Evolutionary conservation across 1,140 invertebrate genomes (phyloP), one percentile per base, ranked within the genome.

Genomic region (Melipona quadrifasciata): DNA sequence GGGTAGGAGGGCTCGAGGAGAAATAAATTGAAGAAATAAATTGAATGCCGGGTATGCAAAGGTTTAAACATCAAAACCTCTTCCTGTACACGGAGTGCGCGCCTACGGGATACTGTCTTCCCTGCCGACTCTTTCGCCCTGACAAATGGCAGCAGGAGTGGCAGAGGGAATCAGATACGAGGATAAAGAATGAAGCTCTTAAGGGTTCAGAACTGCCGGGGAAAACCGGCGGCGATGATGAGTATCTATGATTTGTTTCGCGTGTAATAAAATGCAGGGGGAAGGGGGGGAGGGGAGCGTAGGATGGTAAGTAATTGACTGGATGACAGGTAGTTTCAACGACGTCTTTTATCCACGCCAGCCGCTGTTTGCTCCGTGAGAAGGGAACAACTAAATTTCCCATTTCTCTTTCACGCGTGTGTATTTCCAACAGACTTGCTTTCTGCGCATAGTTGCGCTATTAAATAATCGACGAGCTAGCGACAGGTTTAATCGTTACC

Each of bases 111-210:
- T 51, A 39, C n/a, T 39, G 58, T 47, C 64, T 19, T 77, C 68
- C 58, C 73, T n/a, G 21, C 64, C 57, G 73, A 75, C 51, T 82
- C 51, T 76, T 57, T 53, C 17, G 53, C 11, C 31, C 21, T 82
- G 73, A 82, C 68, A 68, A 77, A 82, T 82, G 71, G 24, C 51
- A 21, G 58, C 2, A 2, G 61, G 16, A 39, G 19, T 12, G 5
- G 61, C 34, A 2, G 14, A n/a, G 72, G 39, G 53, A 68, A 82
- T 82, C 81, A 57, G 61, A 77, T 51, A 68, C 17, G 16, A 51
- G n/a, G 47, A 68, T 82, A 82, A 77, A 77, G 77, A 82, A 76
- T 82, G 81, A 77, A 77, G 61, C 73, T 82, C 51, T 77, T 77
- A 76, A 68, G 73, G 51, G 68, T 77, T 82, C 81, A 57, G 21